A percentile compares a stretch with the other conserved stretches of the same genome.
phyloP scores from a whole-genome alignment of 2,888 invertebrate genomes.

The Brachylomia viminalis region DNA sequence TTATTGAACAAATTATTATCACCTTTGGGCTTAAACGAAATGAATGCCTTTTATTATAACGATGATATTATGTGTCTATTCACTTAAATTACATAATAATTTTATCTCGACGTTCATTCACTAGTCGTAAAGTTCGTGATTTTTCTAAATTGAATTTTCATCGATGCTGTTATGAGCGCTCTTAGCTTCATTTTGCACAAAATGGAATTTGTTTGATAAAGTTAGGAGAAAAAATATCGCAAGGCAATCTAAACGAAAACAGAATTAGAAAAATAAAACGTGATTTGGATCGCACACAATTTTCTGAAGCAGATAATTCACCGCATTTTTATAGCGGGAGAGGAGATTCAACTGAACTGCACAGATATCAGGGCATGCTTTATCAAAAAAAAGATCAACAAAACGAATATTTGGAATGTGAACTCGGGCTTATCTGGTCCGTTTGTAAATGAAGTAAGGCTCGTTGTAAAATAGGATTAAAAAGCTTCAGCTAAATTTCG shows the following conservation, averaged over 20 bases:
- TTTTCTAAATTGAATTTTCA: slow-evolving; percentile 64
- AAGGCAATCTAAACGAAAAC: slow-evolving; percentile 49
- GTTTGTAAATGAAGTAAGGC: slow-evolving; percentile 81
- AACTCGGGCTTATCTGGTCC: slow-evolving; percentile 73
- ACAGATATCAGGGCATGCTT: slow-evolving; percentile 68
- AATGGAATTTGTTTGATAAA: slow-evolving; percentile 58
- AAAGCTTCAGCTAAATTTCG: slow-evolving; percentile 70
- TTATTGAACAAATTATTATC: slow-evolving; percentile 44
- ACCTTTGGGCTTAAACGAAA: slow-evolving; percentile 34
- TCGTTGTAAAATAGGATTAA: slow-evolving; percentile 77
- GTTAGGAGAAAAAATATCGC: slow-evolving; percentile 45
- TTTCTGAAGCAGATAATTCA: slow-evolving; percentile 52
- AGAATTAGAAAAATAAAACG: slow-evolving; percentile 47
- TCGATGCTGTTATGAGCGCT: slow-evolving; percentile 51
- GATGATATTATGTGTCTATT: slow-evolving; percentile 55
- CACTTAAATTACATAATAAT: slow-evolving; percentile 53
- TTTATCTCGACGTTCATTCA: slow-evolving; percentile 48
- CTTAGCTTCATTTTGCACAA: slow-evolving; percentile 48
- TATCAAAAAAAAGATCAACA: slow-evolving; percentile 76
- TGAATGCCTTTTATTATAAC: slow-evolving; percentile 46
- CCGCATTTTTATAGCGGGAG: slow-evolving; percentile 42
- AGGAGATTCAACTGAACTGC: slow-evolving; percentile 67
- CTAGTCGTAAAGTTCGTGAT: slow-evolving; percentile 58
- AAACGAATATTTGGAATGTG: slow-evolving; percentile 75
- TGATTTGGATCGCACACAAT: slow-evolving; percentile 33